Evolutionary conservation across 2,888 invertebrate species (phyloP), one percentile per base, ranked within the genome.

Genomic region (Neria commutata): DNA sequence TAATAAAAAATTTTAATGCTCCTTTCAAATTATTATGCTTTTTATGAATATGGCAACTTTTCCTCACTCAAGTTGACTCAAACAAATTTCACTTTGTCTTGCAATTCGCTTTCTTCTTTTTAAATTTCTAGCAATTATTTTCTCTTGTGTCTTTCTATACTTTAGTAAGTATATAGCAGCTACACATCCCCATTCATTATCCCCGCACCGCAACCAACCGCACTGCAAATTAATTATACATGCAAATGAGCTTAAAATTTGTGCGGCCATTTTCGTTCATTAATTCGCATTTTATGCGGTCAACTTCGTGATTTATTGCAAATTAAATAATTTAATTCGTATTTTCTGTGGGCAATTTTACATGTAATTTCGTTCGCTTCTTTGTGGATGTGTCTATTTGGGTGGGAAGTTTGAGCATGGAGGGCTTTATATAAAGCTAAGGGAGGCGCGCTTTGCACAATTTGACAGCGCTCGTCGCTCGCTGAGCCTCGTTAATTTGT

Each of bases 401-500:
- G 29, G 25, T 33, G 33, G 11, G n/a, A 16, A 33, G 1, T 14
- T 47, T 14, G 47, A n/a, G 14, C n/a, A 25, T 47, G 49, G 17
- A 16, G 29, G 40, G 6, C 40, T 4, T 16, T n/a, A 17, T 16
- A 16, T 19, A 40, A 11, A 17, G 40, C 19, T 17, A 17, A 33
- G 29, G 17, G 17, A 33, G 3, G 26, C 8, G 23, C 14, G n/a
- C 29, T 33, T 49, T 49, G 19, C 17, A 23, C 19, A 33, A n/a
- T 33, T 53, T 40, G 21, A 19, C 21, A 6, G 29, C 49, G 16
- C 19, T 42, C 65, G 60, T 56, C 49, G 16, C 19, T 42, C 65
- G 60, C 57, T 66, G 69, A 68, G 70, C 70, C 72, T 72, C 73
- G 74, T 76, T 77, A 77, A 77, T 77, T 78, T 76, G 78, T 76